A percentile compares a stretch with the other conserved stretches of the same genome.
phyloP scores from a whole-genome alignment of 2,888 invertebrate genomes.

The Plebejus anna region DNA sequence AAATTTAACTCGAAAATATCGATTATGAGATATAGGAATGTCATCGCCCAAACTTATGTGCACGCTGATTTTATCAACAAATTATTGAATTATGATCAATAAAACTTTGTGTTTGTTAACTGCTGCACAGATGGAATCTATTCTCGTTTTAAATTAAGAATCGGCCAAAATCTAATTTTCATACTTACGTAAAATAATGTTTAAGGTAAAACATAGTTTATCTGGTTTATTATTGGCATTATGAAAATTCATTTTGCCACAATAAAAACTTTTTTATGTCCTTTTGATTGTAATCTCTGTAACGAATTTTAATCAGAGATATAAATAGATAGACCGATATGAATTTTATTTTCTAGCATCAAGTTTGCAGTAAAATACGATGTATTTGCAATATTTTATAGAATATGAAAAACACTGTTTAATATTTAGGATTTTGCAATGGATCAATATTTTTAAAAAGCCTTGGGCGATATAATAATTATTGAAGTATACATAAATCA shows the following conservation, averaged over 20 bases:
- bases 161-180: no score
- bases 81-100: not conserved
- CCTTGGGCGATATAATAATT: not conserved
- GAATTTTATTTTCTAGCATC: no score
- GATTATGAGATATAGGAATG: slow-evolving; percentile 21
- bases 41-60: slow-evolving; percentile 16
- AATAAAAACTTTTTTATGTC: not conserved
- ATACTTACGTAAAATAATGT: no score
- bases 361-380: no score
- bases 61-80: not conserved
- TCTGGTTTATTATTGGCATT: no score
- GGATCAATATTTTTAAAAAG: not conserved
- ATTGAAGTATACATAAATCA: not conserved
- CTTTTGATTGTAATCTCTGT: not conserved
- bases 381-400: no score
- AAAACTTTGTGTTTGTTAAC: not conserved
- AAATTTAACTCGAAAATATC: slow-evolving; percentile 47
- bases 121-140: not conserved
- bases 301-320: not conserved
- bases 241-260: not conserved
- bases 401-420: not conserved
- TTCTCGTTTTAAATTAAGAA: not conserved
- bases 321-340: not conserved
- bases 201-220: no score
- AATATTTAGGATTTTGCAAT: not conserved